Evolutionary conservation across 2,113 vertebrate species (phyloP).

Genomic region (Vulpes vulpes): DNA sequence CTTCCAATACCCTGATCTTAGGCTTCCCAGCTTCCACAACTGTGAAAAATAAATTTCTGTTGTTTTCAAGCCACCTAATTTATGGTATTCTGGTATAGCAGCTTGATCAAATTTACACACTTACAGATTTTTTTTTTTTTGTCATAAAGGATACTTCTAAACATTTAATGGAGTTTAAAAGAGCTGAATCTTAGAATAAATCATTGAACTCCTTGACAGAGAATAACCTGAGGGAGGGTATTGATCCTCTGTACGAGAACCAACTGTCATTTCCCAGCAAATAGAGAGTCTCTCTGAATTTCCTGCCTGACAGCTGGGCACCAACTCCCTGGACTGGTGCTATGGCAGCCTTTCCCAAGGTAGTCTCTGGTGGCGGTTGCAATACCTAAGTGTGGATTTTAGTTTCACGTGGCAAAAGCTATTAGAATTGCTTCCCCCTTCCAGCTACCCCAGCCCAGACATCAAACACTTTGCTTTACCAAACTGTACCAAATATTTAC

Average conservation of each 20-base stretch:
- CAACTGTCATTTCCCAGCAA: background rate
- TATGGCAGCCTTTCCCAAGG: background rate
- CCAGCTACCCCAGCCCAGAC: background rate
- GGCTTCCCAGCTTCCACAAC: background rate
- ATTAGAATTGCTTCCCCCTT: background rate
- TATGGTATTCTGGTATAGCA: background rate
- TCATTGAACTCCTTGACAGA: background rate
- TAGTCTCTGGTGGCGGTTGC: background rate
- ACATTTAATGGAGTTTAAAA: background rate
- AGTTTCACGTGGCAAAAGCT: background rate
- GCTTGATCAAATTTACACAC: background rate
- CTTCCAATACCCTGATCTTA: background rate
- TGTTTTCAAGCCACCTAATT: background rate
- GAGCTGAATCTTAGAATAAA: background rate
- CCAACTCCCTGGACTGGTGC: background rate
- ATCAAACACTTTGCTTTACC: background rate
- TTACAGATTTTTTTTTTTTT: background rate
- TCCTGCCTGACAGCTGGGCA: background rate
- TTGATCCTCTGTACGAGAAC: background rate
- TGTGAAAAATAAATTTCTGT: background rate
- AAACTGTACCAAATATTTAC: slow-evolving; percentile 33
- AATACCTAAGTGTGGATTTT: background rate
- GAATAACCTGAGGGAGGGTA: background rate
- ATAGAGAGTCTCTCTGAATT: background rate
- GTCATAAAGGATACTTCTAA: background rate